phyloP scores from a whole-genome alignment of 2,113 vertebrate species.

The Thamnophis sirtalis region DNA sequence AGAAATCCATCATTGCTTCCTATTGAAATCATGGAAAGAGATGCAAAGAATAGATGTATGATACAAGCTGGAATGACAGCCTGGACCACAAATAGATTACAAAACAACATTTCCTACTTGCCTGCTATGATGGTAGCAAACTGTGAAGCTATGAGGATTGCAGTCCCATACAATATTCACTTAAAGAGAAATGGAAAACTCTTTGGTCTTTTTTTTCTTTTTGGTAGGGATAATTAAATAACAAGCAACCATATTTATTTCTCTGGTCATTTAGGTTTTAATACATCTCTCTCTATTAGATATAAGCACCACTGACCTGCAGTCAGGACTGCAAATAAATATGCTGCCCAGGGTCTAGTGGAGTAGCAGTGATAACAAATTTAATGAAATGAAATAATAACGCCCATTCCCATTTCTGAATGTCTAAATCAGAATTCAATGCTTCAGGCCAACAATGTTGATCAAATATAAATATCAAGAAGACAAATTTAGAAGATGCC shows the following conservation, averaged over 20 bases:
- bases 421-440: not conserved
- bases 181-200: constrained; percentile 73
- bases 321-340: not conserved
- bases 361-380: not conserved
- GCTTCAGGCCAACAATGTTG: not conserved
- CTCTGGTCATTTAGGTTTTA: not conserved
- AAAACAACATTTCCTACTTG: constrained; percentile 70
- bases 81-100: constrained; percentile 54
- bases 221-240: constrained; percentile 4
- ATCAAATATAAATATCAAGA: not conserved
- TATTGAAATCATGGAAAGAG: constrained; percentile 52
- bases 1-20: constrained; percentile 96
- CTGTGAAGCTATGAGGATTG: constrained; percentile 68
- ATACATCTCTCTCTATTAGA: not conserved
- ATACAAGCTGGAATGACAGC: not conserved
- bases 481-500: not conserved
- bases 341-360: not conserved
- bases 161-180: constrained; percentile 71
- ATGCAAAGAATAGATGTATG: constrained; percentile 21
- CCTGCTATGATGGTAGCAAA: constrained; percentile 68
- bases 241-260: not conserved
- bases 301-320: not conserved
- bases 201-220: constrained; percentile 54
- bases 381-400: not conserved
- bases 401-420: not conserved